A percentile compares a stretch with the other conserved stretches of the same genome.
phyloP scores from a whole-genome alignment of 2,113 vertebrate species.

The Dipodomys ordii region DNA sequence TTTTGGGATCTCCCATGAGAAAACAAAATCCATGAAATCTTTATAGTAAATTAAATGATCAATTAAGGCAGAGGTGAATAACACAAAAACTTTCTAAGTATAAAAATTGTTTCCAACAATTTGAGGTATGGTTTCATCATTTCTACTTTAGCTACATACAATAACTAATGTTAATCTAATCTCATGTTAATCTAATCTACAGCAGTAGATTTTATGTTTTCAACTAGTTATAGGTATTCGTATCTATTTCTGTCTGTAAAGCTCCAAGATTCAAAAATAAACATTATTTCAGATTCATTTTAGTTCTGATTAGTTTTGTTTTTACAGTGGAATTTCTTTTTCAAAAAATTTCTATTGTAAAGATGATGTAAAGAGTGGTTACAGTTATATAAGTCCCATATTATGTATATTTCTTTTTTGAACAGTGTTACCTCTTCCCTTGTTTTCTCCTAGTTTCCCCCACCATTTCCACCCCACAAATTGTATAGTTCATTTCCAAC shows the following conservation, averaged over 20 bases:
- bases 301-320: conserved; percentile 1
- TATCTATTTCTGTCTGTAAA: neutral
- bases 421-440: no score
- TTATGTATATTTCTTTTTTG: no score
- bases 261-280: neutral
- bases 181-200: neutral
- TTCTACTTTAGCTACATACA: neutral
- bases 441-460: no score
- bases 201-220: neutral
- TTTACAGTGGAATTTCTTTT: neutral
- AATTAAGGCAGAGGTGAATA: neutral
- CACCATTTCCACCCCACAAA: no score
- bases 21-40: conserved; percentile 28
- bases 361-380: no score
- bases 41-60: conserved; percentile 42
- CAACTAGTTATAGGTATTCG: neutral
- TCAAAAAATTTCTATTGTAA: no score
- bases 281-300: neutral
- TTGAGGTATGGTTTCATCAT: neutral
- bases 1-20: neutral
- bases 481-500: no score
- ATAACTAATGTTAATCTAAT: no score
- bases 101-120: conserved; percentile 10
- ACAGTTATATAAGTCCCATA: no score
- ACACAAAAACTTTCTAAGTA: neutral